Evolutionary conservation across 2,113 vertebrate species (phyloP), one percentile per base, ranked within the genome.

Genomic region (Fregetta grallaria): DNA sequence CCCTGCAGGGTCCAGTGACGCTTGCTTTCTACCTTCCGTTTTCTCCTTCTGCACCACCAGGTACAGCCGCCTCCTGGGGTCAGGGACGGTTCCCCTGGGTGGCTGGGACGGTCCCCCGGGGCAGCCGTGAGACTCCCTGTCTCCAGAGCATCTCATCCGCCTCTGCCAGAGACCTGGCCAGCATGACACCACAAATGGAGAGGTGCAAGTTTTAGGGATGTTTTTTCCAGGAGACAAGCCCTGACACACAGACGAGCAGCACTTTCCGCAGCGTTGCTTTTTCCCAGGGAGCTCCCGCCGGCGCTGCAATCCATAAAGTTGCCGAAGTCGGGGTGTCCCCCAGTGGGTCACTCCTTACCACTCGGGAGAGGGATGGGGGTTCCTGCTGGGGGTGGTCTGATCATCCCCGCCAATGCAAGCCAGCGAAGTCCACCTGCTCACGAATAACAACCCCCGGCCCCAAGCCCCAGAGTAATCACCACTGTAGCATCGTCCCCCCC

Each of bases 321-420:
- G 58, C 38, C 10, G 6, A 53, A n/a, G 32, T 12, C 4, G 16
- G 32, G 56, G 47, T 23, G 23, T 36, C 21, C 49, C 32, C 8
- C 21, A 6, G 63, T 1, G 2, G 16, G 40, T 6, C 2, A 6
- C 59, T 52, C 49, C 47, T 42, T 25, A 4, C 47, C 4, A 2
- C 42, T 49, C 27, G 2, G 36, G 36, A n/a, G 30, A n/a, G 36
- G 45, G 67, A 14, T 7, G 56, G 30, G 36, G 29, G 27, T 56
- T 38, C 16, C 59, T 55, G 47, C 59, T 38, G 68, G 16, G 38
- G 56, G 13, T 55, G n/a, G 7, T 17, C 70, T 14, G 70, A 10
- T 53, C 13, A 3, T 16, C 42, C 40, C 29, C 4, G 5, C 49
- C 45, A 26, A 38, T 7, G 27, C 59, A 16, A 26, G 13, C 19